Percentiles rank a stretch among this genome's conserved stretches.
phyloP scores from a whole-genome alignment of 1,140 invertebrate genomes.

The Lepidurus couesii region DNA sequence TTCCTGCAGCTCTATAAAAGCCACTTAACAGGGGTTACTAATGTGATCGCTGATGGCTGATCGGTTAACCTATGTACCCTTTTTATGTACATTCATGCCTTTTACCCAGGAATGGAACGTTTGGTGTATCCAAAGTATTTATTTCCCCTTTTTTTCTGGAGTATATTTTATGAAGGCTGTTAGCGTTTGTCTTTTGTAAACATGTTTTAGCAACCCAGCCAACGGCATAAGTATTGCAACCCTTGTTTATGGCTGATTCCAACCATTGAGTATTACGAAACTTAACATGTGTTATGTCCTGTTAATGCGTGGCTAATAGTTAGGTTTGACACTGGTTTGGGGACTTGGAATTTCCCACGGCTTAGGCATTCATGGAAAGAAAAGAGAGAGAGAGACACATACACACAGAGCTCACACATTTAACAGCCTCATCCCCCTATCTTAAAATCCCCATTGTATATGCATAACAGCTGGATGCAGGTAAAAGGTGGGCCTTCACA shows the following conservation, averaged over 20 bases:
- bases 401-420: conserved; percentile 2
- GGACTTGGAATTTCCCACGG: not conserved
- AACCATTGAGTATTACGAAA: not conserved
- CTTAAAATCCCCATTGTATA: conserved; percentile 8
- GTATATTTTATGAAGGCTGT: too few relatives aligned
- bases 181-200: not conserved
- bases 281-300: conserved; percentile 15
- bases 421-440: conserved; percentile 21
- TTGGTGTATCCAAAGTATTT: too few relatives aligned
- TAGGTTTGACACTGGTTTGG: not conserved
- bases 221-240: not conserved
- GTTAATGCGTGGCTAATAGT: conserved; percentile 21
- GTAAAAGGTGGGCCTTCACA: conserved; percentile 17
- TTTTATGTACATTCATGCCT: not conserved
- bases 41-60: not conserved
- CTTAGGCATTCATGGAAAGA: conserved; percentile 11
- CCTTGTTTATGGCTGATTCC: not conserved
- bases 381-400: not conserved
- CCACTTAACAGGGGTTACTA: conserved; percentile 18
- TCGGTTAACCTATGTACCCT: conserved; percentile 9
- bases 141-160: too few relatives aligned
- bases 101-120: too few relatives aligned
- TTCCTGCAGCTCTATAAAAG: not conserved
- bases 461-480: conserved; percentile 21
- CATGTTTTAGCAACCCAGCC: not conserved